These are phyloP conservation scores for Zele albiditarsus DNA, from an alignment of 2,888 invertebrate genomes.

Conservation along the genomic window DNA sequence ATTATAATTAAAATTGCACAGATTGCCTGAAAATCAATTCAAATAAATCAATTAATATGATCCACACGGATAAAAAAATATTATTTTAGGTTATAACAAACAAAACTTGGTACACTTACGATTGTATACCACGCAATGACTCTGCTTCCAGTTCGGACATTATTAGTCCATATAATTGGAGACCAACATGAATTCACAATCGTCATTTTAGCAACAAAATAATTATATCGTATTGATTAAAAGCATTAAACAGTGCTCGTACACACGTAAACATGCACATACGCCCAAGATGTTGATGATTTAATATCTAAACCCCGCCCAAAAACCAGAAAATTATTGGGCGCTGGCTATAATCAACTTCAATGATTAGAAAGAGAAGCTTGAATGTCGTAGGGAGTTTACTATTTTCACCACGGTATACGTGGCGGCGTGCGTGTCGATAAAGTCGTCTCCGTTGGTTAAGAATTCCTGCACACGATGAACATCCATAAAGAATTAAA, in stretches of 20 bases:
- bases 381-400: too few species aligned
- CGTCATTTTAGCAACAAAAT: constrained; percentile 76
- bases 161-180: constrained; percentile 89
- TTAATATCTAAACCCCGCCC: constrained; percentile 41
- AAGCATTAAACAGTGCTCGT: neutral
- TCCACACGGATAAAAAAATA: neutral
- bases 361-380: too few species aligned
- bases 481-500: too few species aligned
- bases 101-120: constrained; percentile 64
- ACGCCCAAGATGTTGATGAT: constrained; percentile 21
- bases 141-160: constrained; percentile 83
- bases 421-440: too few species aligned
- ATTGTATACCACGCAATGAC: constrained; percentile 87
- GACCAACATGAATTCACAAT: constrained; percentile 88
- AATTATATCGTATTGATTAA: constrained; percentile 28
- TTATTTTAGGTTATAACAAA: constrained; percentile 1
- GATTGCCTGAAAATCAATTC: constrained; percentile 77
- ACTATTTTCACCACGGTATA: too few species aligned
- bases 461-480: too few species aligned
- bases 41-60: constrained; percentile 29
- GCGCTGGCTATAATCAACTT: too few species aligned
- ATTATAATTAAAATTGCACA: constrained; percentile 84
- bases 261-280: constrained; percentile 4
- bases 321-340: neutral
- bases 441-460: too few species aligned